Base-by-base conservation (phyloP, 2,113 vertebrate species). In the Triplophysa tibetana region DNA sequence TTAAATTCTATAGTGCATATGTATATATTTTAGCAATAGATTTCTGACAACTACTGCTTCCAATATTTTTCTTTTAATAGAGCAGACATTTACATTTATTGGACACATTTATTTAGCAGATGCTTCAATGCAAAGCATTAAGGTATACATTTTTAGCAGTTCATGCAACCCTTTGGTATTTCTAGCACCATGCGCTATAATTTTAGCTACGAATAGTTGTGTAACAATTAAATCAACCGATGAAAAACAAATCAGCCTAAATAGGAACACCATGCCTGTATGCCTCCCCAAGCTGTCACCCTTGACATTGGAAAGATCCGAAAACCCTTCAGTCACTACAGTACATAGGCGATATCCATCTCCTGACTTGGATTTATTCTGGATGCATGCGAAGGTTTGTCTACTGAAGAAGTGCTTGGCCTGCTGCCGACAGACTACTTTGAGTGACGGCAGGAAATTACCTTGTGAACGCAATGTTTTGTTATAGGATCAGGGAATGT, bases 371-470 rank as follows among this genome's bases (percentile, higher is more conserved):
- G 23, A 48, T 73, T 73, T 80, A 38, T 70, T 63, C 38, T 24
- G 1, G 1, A 24, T 48, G 17, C 24, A 19, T 69, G 64, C 13
- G 24, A 14, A 38, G 9, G 29, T 66, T 75, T 58, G 65, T 70
- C 26, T 65, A 50, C 24, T 73, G 21, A 74, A 38, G 45, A 65
- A 85, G 23, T 24, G 50, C 67, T 48, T 73, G 61, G 38, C 48
- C 21, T n/a, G 14, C 21, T 43, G 50, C 79, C 41, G 14, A 14
- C 14, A 23, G 29, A 16, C 17, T 26, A 33, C 10, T n/a, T 45
- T 80, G 77, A 80, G 19, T 82, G 81, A 66, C 56, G 68, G 60
- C 73, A 64, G 19, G 41, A 38, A 76, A 79, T 76, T 64, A 60
- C 52, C 14, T 45, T 2, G 21, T 64, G 60, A 33, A 58, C 26